Conservation (phyloP, 1,140 invertebrate species). For the Stratiolaelaps scimitus region DNA sequence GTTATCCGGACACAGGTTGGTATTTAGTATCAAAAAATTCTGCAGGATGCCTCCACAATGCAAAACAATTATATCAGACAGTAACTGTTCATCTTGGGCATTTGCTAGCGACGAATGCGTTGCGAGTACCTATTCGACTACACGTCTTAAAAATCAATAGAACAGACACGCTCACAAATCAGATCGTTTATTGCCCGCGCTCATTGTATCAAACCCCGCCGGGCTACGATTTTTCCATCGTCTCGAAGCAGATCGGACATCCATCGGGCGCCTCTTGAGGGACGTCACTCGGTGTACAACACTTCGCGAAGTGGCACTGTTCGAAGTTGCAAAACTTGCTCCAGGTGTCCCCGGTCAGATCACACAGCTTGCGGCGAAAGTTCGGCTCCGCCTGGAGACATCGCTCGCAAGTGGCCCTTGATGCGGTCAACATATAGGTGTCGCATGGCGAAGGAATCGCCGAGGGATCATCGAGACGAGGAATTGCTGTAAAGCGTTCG, state of each 20-base stretch:
- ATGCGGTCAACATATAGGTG: not conserved
- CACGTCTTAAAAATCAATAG: too few species aligned
- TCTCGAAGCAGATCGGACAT: conserved; percentile 13
- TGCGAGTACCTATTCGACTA: too few species aligned
- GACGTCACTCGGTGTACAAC: conserved; percentile 1
- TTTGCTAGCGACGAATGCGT: too few species aligned
- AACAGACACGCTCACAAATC: too few species aligned
- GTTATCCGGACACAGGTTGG: too few species aligned
- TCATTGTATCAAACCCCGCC: too few species aligned
- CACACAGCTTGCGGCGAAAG: not conserved
- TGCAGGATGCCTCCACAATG: too few species aligned
- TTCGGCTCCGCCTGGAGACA: not conserved
- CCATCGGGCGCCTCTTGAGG: not conserved
- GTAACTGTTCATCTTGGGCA: too few species aligned
- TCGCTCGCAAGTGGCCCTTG: not conserved
- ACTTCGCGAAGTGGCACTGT: conserved; percentile 7
- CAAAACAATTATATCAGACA: too few species aligned
- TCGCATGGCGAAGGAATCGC: not conserved
- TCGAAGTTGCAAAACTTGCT: conserved; percentile 22
- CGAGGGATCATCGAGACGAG: not conserved
- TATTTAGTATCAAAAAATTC: too few species aligned
- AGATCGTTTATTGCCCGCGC: too few species aligned
- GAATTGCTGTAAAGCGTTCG: not conserved
- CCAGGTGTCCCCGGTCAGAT: not conserved
- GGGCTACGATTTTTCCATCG: not conserved